phyloP scores from a whole-genome alignment of 2,888 invertebrate species.

The Harpagoxenus sublaevis region DNA sequence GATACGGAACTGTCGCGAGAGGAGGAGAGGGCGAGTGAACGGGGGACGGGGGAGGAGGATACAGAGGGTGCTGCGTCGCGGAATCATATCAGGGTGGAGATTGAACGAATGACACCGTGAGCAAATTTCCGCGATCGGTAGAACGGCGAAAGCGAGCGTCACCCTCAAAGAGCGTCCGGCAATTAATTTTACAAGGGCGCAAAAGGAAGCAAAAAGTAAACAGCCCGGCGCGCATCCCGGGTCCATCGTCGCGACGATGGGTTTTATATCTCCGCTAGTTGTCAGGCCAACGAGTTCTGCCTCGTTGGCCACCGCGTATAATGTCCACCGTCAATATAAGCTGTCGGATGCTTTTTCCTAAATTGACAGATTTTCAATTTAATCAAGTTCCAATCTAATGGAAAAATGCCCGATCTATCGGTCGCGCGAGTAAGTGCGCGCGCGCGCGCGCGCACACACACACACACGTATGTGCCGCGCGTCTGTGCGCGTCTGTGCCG shows the following conservation, averaged over 20 bases:
- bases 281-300: constrained; percentile 81
- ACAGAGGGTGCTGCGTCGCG: constrained; percentile 33
- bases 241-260: constrained; percentile 74
- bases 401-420: constrained; percentile 85
- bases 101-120: constrained; percentile 74
- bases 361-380: constrained; percentile 86
- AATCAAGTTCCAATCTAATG: constrained; percentile 86
- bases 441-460: neutral
- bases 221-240: constrained; percentile 68
- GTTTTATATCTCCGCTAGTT: constrained; percentile 81
- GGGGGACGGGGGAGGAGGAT: neutral
- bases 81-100: constrained; percentile 67
- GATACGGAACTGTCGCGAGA: neutral
- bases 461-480: neutral
- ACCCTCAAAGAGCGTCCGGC: constrained; percentile 74
- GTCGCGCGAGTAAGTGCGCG: constrained; percentile 61
- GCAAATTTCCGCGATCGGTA: constrained; percentile 68
- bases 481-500: constrained; percentile 13
- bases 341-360: constrained; percentile 85
- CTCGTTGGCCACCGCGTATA: constrained; percentile 81
- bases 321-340: constrained; percentile 85
- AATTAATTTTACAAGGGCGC: constrained; percentile 78
- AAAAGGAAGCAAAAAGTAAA: constrained; percentile 73
- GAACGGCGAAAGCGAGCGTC: constrained; percentile 67
- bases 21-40: neutral